phyloP scores from a whole-genome alignment of 1,140 invertebrate genomes.

The Forficula auricularia region DNA sequence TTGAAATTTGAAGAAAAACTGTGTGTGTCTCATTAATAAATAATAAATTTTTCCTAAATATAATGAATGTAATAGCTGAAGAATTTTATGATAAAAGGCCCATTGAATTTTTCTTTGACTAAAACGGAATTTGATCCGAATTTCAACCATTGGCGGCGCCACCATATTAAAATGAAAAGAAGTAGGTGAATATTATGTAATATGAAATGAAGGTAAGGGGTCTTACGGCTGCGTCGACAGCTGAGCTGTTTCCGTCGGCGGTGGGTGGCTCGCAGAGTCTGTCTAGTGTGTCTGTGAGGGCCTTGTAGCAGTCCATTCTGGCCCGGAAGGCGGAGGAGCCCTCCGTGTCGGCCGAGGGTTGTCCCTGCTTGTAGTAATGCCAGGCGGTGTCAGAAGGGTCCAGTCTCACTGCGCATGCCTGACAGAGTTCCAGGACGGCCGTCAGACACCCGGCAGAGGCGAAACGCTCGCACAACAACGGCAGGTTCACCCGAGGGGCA shows the following conservation, averaged over 20 bases:
- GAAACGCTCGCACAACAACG: conserved; percentile 59
- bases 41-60: no score
- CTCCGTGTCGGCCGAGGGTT: conserved; percentile 59
- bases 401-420: conserved; percentile 61
- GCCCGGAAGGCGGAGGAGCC: conserved; percentile 47
- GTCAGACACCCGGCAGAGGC: conserved; percentile 60
- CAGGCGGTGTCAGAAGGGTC: conserved; percentile 78
- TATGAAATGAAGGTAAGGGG: no score
- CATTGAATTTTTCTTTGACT: no score
- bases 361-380: conserved; percentile 74
- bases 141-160: no score
- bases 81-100: no score
- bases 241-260: conserved; percentile 26
- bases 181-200: conserved; percentile 15
- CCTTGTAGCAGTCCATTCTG: conserved; percentile 77
- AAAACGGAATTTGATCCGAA: no score
- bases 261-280: conserved; percentile 52
- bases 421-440: conserved; percentile 75
- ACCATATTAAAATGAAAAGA: not conserved
- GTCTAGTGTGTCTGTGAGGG: conserved; percentile 63
- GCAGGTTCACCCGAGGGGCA: conserved; percentile 57
- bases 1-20: no score
- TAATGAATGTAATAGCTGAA: no score
- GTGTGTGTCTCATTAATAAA: no score
- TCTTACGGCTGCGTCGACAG: conserved; percentile 25